Conservation (phyloP, 2,797 vertebrate genomes). For the Aulostomus chinensis region DNA sequence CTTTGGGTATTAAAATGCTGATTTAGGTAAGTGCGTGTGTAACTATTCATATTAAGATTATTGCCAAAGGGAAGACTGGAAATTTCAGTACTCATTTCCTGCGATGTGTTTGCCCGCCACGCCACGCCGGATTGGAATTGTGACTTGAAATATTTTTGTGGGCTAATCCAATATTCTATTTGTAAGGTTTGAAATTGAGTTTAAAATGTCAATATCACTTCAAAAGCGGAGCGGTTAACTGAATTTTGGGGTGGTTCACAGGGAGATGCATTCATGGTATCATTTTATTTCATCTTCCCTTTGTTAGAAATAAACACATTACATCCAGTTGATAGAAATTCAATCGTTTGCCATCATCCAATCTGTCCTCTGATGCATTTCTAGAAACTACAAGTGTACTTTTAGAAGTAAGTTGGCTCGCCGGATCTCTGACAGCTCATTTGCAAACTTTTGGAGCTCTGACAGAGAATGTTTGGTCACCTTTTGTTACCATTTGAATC, state of each 20-base stretch:
- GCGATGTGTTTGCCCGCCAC: conserved; percentile 51
- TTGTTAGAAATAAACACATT: no score
- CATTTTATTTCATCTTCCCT: conserved; percentile 20
- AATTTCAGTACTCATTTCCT: conserved; percentile 50
- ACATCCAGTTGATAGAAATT: conserved; percentile 8
- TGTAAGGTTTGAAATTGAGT: conserved; percentile 71
- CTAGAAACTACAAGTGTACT: conserved; percentile 1
- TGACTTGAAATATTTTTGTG: conserved; percentile 68
- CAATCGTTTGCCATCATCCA: no score
- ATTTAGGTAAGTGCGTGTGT: conserved; percentile 42
- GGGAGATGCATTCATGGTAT: conserved; percentile 29
- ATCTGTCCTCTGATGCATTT: conserved; percentile 7
- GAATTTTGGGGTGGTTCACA: conserved; percentile 43
- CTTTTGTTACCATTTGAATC: conserved; percentile 39
- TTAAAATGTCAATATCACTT: conserved; percentile 75
- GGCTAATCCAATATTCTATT: conserved; percentile 74
- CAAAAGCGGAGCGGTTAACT: conserved; percentile 57
- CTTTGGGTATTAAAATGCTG: conserved; percentile 42
- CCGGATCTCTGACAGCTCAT: conserved; percentile 43
- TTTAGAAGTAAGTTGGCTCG: conserved; percentile 13
- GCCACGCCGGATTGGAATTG: conserved; percentile 48
- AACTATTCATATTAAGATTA: conserved; percentile 49
- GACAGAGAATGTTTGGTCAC: conserved; percentile 32
- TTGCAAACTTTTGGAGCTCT: conserved; percentile 47
- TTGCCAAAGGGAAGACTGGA: conserved; percentile 46